Conservation (phyloP, 2,797 vertebrate species). For the Mus spretus region DNA sequence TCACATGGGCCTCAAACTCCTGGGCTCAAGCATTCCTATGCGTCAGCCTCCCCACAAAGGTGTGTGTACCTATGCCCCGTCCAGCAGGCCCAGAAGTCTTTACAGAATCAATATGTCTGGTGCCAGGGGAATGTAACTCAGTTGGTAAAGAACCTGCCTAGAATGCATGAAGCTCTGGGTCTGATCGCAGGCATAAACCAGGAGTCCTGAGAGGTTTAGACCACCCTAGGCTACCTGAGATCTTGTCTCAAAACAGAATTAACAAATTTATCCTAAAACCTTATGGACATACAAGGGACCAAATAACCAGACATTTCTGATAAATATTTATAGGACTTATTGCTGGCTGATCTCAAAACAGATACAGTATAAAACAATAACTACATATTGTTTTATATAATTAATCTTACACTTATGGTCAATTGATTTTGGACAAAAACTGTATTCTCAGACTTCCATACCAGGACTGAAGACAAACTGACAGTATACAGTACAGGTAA, state of each 20-base stretch:
- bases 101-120: neutral
- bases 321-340: neutral
- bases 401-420: neutral
- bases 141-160: neutral
- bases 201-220: neutral
- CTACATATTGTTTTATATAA: neutral
- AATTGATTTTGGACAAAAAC: neutral
- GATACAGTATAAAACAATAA: neutral
- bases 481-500: neutral
- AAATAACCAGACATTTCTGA: neutral
- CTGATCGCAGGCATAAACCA: neutral
- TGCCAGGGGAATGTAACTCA: neutral
- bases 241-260: neutral
- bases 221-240: neutral
- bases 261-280: neutral
- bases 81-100: neutral
- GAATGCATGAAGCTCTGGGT: neutral
- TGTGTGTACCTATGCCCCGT: neutral
- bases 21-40: neutral
- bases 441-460: neutral
- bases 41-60: neutral
- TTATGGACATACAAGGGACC: neutral
- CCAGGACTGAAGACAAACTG: neutral
- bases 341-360: neutral
- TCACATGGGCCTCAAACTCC: neutral